These are phyloP conservation scores for Atrina japonica DNA, from an alignment of 2,888 invertebrate genomes.

Conservation along the genomic window DNA sequence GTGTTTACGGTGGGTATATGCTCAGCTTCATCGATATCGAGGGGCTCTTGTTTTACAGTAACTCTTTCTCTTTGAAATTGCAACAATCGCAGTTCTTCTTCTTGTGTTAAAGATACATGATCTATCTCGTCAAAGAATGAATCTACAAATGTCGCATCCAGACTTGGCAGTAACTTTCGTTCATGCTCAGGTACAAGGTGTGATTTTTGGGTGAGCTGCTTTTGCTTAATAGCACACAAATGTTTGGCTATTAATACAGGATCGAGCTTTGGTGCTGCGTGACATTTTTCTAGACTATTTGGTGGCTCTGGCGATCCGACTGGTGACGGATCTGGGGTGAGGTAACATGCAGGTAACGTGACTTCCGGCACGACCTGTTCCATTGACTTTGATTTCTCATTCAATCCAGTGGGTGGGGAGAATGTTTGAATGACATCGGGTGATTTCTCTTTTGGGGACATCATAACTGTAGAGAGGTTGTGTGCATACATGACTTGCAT, in stretches of 20 bases:
- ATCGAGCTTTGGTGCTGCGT: slow-evolving; percentile 10
- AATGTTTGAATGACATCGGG: slow-evolving; percentile 11
- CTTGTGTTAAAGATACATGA: slow-evolving; percentile 30
- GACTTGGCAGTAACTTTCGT: slow-evolving; percentile 60
- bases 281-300: slow-evolving; percentile 39
- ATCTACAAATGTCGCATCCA: slow-evolving; percentile 66
- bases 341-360: slow-evolving; percentile 68
- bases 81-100: slow-evolving; percentile 20
- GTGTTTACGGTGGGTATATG: slow-evolving; percentile 12
- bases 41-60: slow-evolving; percentile 32
- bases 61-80: slow-evolving; percentile 31
- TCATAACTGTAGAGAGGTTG: slow-evolving; percentile 38
- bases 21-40: slow-evolving; percentile 23
- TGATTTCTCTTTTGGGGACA: slow-evolving; percentile 43
- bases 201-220: slow-evolving; percentile 33
- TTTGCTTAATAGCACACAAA: slow-evolving; percentile 37
- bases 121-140: slow-evolving; percentile 66
- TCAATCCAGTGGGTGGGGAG: slow-evolving; percentile 44
- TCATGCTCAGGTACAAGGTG: slow-evolving; percentile 10
- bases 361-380: slow-evolving; percentile 71
- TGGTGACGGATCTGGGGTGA: slow-evolving; percentile 75
- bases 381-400: slow-evolving; percentile 53
- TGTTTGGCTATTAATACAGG: slow-evolving; percentile 42
- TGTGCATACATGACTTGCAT: slow-evolving; percentile 58
- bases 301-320: slow-evolving; percentile 68